phyloP scores from a whole-genome alignment of 1,140 invertebrate genomes.

The Drosophila equinoxialis region DNA sequence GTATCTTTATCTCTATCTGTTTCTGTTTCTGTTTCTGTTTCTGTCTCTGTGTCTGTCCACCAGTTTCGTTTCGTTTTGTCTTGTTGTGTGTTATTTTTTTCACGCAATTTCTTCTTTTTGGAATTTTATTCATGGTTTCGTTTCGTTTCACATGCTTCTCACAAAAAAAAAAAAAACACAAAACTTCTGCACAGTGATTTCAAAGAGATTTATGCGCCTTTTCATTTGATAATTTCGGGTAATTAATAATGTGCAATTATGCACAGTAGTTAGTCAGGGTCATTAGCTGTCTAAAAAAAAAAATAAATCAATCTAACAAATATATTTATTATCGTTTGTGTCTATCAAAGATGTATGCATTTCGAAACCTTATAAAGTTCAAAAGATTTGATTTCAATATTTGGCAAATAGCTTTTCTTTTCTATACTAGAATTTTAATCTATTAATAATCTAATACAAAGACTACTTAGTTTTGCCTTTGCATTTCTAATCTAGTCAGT shows the following conservation, averaged over 20 bases:
- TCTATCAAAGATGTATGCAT: background rate
- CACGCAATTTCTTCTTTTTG: slow-evolving; percentile 36
- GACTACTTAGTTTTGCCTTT: too few species aligned
- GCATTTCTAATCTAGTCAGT: too few species aligned
- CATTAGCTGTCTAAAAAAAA: background rate
- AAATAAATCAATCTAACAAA: too few species aligned
- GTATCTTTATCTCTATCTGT: slow-evolving; percentile 37
- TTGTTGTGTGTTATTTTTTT: slow-evolving; percentile 11
- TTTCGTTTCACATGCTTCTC: slow-evolving; percentile 47
- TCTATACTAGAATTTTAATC: too few species aligned
- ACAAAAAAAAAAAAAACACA: slow-evolving; percentile 4
- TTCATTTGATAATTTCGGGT: too few species aligned
- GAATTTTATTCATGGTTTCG: slow-evolving; percentile 28
- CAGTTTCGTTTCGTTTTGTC: slow-evolving; percentile 30
- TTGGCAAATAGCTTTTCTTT: too few species aligned
- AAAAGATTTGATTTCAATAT: too few species aligned
- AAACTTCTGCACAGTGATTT: slow-evolving; percentile 22
- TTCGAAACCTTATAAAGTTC: too few species aligned
- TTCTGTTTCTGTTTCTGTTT: background rate
- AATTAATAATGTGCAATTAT: background rate
- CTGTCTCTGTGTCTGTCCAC: slow-evolving; percentile 21
- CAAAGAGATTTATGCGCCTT: background rate
- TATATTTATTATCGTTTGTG: background rate
- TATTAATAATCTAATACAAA: too few species aligned
- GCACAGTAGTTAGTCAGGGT: background rate